Percentiles rank a stretch among this genome's conserved stretches.
phyloP scores from a whole-genome alignment of 2,113 vertebrate genomes.

The Callopanchax toddi region DNA sequence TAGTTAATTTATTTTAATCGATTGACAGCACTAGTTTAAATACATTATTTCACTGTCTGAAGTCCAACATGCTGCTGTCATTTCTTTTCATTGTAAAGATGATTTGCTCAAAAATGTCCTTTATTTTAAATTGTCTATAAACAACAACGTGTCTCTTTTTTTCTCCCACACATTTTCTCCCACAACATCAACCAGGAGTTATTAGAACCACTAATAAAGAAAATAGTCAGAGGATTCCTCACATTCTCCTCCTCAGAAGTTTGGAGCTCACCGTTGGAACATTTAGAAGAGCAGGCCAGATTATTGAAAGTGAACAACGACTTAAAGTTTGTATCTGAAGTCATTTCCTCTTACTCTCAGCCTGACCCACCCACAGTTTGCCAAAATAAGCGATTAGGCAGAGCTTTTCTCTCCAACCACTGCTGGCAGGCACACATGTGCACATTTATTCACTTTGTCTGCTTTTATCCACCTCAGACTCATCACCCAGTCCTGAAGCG shows the following conservation, averaged over 20 bases:
- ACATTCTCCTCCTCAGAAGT: conserved; percentile 52
- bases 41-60: too few relatives aligned
- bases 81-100: too few relatives aligned
- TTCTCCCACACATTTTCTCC: too few relatives aligned
- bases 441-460: conserved; percentile 24
- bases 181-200: too few relatives aligned
- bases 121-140: too few relatives aligned
- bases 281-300: conserved; percentile 51
- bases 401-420: conserved; percentile 45
- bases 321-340: conserved; percentile 20
- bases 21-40: too few relatives aligned
- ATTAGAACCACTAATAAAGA: conserved; percentile 44
- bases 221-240: conserved; percentile 53
- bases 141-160: too few relatives aligned
- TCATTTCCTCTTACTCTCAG: conserved; percentile 40
- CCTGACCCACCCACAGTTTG: conserved; percentile 28
- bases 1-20: too few relatives aligned
- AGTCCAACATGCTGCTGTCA: too few relatives aligned
- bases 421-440: conserved; percentile 27
- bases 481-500: conserved; percentile 9
- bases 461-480: conserved; percentile 27
- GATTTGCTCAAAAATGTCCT: too few relatives aligned
- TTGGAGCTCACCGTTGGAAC: conserved; percentile 53
- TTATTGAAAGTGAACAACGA: conserved; percentile 29
- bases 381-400: conserved; percentile 67